A percentile compares a stretch with the other conserved stretches of the same genome.
Evolutionary conservation across 2,113 vertebrate species (phyloP).

Genomic region (Corythaixoides concolor): DNA sequence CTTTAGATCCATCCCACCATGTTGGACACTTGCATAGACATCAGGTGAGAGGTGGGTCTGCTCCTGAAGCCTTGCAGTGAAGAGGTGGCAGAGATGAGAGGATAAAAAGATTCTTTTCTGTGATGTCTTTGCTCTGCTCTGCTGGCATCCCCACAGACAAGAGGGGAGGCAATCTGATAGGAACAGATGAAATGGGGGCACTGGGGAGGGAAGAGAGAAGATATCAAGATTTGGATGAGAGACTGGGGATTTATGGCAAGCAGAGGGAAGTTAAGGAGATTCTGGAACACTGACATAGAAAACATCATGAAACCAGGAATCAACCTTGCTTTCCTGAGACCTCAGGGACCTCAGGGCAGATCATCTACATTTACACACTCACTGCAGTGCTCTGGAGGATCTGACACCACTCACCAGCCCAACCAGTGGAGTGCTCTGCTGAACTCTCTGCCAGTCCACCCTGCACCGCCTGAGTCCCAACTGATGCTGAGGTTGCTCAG

Average conservation of each 20-base stretch:
- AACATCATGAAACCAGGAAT: neutral
- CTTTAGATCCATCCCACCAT: neutral
- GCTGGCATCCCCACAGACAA: neutral
- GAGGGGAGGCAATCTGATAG: neutral
- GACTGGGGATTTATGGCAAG: neutral
- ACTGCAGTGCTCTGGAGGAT: neutral
- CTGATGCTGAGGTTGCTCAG: neutral
- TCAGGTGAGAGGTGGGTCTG: neutral
- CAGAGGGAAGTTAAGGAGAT: neutral
- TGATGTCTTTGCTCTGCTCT: neutral
- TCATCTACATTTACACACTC: neutral
- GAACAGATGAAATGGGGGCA: neutral
- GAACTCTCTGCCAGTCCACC: neutral
- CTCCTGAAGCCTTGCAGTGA: neutral
- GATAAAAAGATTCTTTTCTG: neutral
- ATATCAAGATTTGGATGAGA: neutral
- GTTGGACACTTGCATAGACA: neutral
- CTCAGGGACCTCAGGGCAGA: neutral
- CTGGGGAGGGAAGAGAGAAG: neutral
- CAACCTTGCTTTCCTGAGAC: neutral
- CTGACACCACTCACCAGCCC: neutral
- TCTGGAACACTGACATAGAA: neutral
- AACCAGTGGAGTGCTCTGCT: neutral
- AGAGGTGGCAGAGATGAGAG: neutral
- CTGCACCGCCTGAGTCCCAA: neutral